A percentile compares a stretch with the other conserved stretches of the same genome.
Evolutionary conservation across 2,888 invertebrate genomes (phyloP).

Genomic region (Xestia rhomboidea): DNA sequence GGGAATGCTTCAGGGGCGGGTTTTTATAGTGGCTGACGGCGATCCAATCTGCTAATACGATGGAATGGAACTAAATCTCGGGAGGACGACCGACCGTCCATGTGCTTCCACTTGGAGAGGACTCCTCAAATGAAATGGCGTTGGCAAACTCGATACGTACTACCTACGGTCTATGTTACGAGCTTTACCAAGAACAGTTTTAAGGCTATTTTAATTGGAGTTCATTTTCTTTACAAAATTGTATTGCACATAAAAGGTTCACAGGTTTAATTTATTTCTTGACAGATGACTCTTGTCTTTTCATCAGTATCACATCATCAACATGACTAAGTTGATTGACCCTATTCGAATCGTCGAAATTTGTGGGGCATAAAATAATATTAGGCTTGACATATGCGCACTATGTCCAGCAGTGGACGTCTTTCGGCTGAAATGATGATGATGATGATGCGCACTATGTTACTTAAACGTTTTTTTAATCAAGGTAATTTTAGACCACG

Average conservation of each 20-base stretch:
- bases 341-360: background rate
- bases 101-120: slow-evolving; percentile 58
- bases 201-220: slow-evolving; percentile 6
- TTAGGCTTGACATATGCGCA: background rate
- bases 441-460: too few species aligned
- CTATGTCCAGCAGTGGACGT: too few species aligned
- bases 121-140: slow-evolving; percentile 58
- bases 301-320: background rate
- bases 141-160: slow-evolving; percentile 29
- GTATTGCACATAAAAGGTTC: background rate
- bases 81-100: slow-evolving; percentile 59
- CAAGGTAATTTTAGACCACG: background rate
- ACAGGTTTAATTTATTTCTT: background rate
- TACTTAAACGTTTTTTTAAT: background rate
- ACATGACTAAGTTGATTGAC: background rate
- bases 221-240: background rate
- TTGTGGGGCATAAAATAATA: background rate
- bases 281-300: background rate
- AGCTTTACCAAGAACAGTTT: background rate
- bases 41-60: slow-evolving; percentile 80
- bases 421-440: too few species aligned
- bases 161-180: slow-evolving; percentile 12
- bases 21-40: slow-evolving; percentile 71
- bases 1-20: slow-evolving; percentile 62
- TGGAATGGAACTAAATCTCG: slow-evolving; percentile 71